A percentile compares a stretch with the other conserved stretches of the same genome.
Evolutionary conservation across 2,797 vertebrate species (phyloP).

Genomic region (Channa striata): DNA sequence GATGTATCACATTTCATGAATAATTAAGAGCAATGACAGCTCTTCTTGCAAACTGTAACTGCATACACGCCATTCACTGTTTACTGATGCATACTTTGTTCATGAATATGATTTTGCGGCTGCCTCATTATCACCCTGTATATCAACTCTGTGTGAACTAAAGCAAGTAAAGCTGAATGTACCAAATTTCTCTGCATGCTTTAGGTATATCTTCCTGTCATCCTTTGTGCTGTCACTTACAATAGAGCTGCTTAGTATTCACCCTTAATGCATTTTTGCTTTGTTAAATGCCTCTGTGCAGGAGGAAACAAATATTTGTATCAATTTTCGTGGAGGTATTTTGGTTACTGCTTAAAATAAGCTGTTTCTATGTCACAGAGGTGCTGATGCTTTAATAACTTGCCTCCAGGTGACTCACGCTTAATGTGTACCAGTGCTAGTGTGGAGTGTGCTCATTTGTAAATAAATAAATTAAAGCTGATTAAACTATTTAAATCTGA

Average conservation of each 20-base stretch:
- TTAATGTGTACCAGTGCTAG: conserved; percentile 49
- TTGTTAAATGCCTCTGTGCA: conserved; percentile 50
- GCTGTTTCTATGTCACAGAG: conserved; percentile 40
- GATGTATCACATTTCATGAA: conserved; percentile 66
- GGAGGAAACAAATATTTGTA: conserved; percentile 23
- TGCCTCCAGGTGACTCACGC: conserved; percentile 47
- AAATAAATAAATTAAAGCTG: conserved; percentile 64
- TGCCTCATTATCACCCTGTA: conserved; percentile 51
- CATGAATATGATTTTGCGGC: conserved; percentile 58
- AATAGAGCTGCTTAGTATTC: conserved; percentile 52
- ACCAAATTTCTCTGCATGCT: conserved; percentile 49
- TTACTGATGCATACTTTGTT: conserved; percentile 61
- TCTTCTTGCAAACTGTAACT: conserved; percentile 61
- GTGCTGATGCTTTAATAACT: conserved; percentile 57
- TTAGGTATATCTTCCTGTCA: conserved; percentile 9
- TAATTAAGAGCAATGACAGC: conserved; percentile 72
- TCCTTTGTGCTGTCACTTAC: conserved; percentile 42
- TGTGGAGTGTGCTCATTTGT: conserved; percentile 59
- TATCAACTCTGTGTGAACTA: conserved; percentile 50
- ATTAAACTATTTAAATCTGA: conserved; percentile 71
- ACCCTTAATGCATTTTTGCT: conserved; percentile 43
- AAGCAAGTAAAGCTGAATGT: conserved; percentile 66
- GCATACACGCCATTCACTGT: conserved; percentile 41
- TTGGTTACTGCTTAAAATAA: conserved; percentile 51
- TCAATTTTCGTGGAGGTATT: conserved; percentile 33